A percentile compares a stretch with the other conserved stretches of the same genome.
phyloP scores from a whole-genome alignment of 2,113 vertebrate species.

The Procavia capensis region DNA sequence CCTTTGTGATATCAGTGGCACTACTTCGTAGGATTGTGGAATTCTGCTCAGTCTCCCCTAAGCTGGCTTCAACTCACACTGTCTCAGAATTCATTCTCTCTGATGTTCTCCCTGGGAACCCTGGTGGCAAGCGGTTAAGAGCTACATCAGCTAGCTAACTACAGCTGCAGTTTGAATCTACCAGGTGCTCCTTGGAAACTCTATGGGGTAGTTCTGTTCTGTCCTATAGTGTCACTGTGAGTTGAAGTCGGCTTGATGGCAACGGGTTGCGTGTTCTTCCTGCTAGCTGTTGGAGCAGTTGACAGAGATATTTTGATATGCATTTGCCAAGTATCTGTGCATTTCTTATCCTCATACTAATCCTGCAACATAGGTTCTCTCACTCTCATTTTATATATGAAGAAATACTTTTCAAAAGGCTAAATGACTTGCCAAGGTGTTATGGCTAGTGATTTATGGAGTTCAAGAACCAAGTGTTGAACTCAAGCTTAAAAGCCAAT shows the following conservation, averaged over 20 bases:
- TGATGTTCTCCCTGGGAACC: not conserved
- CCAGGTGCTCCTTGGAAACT: no score
- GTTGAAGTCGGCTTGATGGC: no score
- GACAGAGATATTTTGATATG: not conserved
- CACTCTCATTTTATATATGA: not conserved
- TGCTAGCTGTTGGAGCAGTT: not conserved
- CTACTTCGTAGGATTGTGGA: no score
- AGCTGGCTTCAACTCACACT: not conserved
- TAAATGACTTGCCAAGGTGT: not conserved
- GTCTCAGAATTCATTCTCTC: not conserved
- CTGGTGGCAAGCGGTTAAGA: no score
- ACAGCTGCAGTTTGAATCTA: no score
- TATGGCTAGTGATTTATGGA: not conserved
- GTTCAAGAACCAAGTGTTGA: not conserved
- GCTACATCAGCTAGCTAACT: no score
- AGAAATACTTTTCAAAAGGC: not conserved
- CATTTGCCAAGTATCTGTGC: not conserved
- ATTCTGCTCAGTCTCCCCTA: not conserved
- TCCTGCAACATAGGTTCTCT: not conserved
- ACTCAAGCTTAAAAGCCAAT: not conserved
- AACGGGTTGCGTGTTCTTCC: no score
- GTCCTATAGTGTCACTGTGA: no score
- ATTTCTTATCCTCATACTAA: not conserved
- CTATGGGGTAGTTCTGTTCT: no score
- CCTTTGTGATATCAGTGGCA: no score